Conservation (phyloP, 2,797 vertebrate species). For the Triplophysa bombifrons region DNA sequence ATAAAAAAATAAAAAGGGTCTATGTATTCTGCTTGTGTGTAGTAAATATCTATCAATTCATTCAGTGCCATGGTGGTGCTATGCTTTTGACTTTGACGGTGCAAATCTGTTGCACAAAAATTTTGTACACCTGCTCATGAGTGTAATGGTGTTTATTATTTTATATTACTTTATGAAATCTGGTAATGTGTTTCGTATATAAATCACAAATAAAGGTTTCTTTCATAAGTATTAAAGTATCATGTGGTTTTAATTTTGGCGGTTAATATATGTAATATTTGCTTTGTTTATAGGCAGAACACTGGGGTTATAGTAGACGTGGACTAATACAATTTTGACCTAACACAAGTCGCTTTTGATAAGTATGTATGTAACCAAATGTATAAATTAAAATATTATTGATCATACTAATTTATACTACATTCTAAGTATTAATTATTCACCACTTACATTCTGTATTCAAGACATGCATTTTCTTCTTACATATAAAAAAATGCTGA, state of each 20-base stretch:
- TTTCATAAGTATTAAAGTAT: constrained; percentile 73
- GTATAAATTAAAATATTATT: too few relatives aligned
- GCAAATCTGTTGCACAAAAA: constrained; percentile 83
- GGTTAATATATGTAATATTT: neutral
- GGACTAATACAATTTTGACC: neutral
- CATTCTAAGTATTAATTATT: too few relatives aligned
- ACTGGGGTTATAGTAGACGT: too few relatives aligned
- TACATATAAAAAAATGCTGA: too few relatives aligned
- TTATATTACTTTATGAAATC: constrained; percentile 77
- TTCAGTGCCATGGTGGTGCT: constrained; percentile 79
- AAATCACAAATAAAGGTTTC: constrained; percentile 96
- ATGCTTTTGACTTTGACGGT: constrained; percentile 86
- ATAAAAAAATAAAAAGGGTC: constrained; percentile 63
- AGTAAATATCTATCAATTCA: constrained; percentile 93
- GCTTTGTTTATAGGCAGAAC: neutral
- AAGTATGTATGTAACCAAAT: too few relatives aligned
- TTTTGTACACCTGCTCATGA: constrained; percentile 90
- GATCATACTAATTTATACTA: too few relatives aligned
- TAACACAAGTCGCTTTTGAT: too few relatives aligned
- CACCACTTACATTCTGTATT: too few relatives aligned
- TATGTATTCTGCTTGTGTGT: constrained; percentile 97
- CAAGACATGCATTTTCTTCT: too few relatives aligned
- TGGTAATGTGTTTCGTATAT: constrained; percentile 91
- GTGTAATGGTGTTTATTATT: constrained; percentile 85
- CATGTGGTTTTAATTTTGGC: neutral